Evolutionary conservation across 2,797 vertebrate genomes (phyloP).

Genomic region (Onychomys torridus): DNA sequence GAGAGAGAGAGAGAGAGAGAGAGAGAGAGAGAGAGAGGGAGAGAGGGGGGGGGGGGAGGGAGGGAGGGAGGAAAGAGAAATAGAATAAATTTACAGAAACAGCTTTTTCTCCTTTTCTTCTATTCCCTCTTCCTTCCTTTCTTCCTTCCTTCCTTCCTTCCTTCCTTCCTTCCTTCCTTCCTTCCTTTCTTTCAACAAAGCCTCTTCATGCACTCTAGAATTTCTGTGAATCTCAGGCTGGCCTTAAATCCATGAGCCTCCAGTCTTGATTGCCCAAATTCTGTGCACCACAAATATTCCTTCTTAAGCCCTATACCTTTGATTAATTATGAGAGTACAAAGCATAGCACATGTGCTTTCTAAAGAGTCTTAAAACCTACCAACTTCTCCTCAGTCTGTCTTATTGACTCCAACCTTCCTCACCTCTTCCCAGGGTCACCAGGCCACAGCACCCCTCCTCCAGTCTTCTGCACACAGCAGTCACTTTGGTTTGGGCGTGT

Average conservation of each 20-base stretch:
- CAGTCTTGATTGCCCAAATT: neutral
- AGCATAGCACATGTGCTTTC: neutral
- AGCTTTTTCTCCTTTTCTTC: neutral
- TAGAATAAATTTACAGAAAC: neutral
- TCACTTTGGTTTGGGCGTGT: neutral
- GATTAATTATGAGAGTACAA: neutral
- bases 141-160: neutral
- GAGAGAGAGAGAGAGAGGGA: too few relatives aligned
- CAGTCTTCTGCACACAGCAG: neutral
- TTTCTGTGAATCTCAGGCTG: neutral
- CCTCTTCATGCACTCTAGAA: neutral
- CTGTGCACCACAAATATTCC: neutral
- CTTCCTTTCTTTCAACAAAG: neutral
- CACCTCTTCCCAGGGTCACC: neutral
- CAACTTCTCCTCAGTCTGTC: neutral
- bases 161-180: neutral
- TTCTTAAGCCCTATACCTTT: neutral
- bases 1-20: too few relatives aligned
- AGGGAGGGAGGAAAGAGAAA: too few relatives aligned
- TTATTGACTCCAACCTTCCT: neutral
- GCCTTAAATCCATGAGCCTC: neutral
- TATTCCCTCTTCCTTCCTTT: neutral
- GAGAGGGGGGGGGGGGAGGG: too few relatives aligned
- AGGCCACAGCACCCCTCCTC: neutral
- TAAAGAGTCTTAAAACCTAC: slow-evolving; percentile 14